These are phyloP conservation scores for Notolepis coatsorum DNA, from an alignment of 2,797 vertebrate genomes.

Conservation along the genomic window DNA sequence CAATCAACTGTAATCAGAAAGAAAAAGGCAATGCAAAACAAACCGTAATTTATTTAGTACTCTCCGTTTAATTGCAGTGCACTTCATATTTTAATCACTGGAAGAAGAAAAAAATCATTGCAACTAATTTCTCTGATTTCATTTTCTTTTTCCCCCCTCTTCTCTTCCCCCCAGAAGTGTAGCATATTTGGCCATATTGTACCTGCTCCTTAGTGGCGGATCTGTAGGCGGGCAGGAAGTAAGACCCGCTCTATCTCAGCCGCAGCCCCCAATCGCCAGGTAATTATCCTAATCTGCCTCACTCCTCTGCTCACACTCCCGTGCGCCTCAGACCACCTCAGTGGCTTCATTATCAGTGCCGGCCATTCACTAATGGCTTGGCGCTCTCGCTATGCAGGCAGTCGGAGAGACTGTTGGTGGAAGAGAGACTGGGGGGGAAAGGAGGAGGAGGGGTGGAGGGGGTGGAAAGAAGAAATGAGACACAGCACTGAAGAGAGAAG, in stretches of 20 bases:
- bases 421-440: constrained; percentile 27
- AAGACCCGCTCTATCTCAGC: constrained; percentile 49
- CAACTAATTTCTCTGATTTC: constrained; percentile 25
- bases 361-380: constrained; percentile 76
- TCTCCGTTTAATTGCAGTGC: not conserved
- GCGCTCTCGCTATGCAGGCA: constrained; percentile 54
- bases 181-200: constrained; percentile 52
- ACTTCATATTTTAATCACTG: constrained; percentile 37
- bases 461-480: constrained; percentile 3
- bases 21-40: too few relatives aligned
- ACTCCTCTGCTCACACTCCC: constrained; percentile 64
- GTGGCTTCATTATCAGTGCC: constrained; percentile 76
- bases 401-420: constrained; percentile 48
- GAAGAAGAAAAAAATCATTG: constrained; percentile 22
- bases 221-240: constrained; percentile 61
- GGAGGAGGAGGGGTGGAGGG: not conserved
- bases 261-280: constrained; percentile 62
- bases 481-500: constrained; percentile 36
- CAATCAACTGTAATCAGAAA: too few relatives aligned
- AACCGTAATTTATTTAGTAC: not conserved
- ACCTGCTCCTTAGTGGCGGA: constrained; percentile 34
- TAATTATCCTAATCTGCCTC: constrained; percentile 80
- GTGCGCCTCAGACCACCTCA: constrained; percentile 72
- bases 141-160: constrained; percentile 22
- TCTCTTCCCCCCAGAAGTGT: constrained; percentile 4